Base-by-base conservation (phyloP, 2,888 invertebrate genomes). In the Labia minor region DNA sequence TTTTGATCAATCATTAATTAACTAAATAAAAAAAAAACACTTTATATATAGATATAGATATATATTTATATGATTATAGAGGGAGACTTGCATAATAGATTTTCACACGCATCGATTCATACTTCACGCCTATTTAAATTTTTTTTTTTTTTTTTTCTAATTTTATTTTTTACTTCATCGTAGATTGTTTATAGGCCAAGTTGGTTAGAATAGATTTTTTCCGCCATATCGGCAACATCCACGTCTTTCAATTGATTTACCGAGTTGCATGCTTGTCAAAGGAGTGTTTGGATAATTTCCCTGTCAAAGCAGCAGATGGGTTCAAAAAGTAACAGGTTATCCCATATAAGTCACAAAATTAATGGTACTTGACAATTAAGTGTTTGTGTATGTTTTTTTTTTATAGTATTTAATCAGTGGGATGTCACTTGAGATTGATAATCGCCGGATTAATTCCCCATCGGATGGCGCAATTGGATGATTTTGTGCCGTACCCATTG, bases 41-140 rank as follows among this genome's bases (percentile, higher is more conserved):
- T 33, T 33, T 33, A 33, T 49, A 49, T 26, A 3, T 26, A 26
- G 8, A 26, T 26, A 26, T 26, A 26, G 3, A 26, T 26, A 26
- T 26, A 8, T n/a, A 26, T 8, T 26, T 8, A 6, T 26, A 26
- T 26, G 26, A 26, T 26, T 6, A 8, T 26, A 26, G 26, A 26
- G n/a, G n/a, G 49, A 49, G n/a, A 49, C 49, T 49, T 49, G 49
- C 49, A 49, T 49, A 49, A 49, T 49, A 49, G 49, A 49, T 49
- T 49, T 49, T 49, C 49, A 49, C 49, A 49, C 49, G 49, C 8
- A 49, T 49, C n/a, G 49, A 14, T 16, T n/a, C 49, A 49, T 49
- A 49, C 49, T 49, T 49, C 49, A 49, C 49, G 49, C 49, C 49
- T 49, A 3, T 49, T 49, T 49, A 8, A 49, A 49, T 49, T 10